Evolutionary conservation across 2,113 vertebrate species (phyloP).

Genomic region (Trematocara unimaculatum): DNA sequence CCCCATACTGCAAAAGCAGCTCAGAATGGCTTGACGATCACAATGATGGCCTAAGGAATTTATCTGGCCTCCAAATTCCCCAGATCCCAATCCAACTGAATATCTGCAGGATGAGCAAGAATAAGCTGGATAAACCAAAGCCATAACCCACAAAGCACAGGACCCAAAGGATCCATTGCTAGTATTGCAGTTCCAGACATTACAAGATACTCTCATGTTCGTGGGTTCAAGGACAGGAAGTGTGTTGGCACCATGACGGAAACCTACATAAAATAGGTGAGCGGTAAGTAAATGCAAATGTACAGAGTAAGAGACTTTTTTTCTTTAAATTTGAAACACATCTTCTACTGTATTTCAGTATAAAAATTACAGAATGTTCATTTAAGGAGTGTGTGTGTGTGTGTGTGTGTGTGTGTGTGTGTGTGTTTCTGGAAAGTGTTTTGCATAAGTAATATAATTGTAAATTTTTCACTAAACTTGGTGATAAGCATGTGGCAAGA

Average conservation of each 20-base stretch:
- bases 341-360: not conserved
- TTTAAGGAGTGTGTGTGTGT: not conserved
- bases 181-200: not conserved
- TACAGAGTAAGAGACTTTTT: not conserved
- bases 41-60: not conserved
- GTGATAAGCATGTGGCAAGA: not conserved
- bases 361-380: not conserved
- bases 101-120: not conserved
- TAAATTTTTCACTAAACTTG: not conserved
- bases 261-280: not conserved
- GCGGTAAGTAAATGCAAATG: not conserved
- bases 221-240: not conserved
- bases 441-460: not conserved
- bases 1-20: not conserved
- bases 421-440: not conserved
- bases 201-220: not conserved
- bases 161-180: not conserved
- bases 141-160: not conserved
- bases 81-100: not conserved
- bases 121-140: not conserved
- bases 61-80: not conserved
- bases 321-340: not conserved
- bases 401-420: not conserved
- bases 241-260: too few species aligned
- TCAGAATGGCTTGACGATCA: not conserved